Conservation (phyloP, 2,797 vertebrate species). For the Nothura maculosa region DNA sequence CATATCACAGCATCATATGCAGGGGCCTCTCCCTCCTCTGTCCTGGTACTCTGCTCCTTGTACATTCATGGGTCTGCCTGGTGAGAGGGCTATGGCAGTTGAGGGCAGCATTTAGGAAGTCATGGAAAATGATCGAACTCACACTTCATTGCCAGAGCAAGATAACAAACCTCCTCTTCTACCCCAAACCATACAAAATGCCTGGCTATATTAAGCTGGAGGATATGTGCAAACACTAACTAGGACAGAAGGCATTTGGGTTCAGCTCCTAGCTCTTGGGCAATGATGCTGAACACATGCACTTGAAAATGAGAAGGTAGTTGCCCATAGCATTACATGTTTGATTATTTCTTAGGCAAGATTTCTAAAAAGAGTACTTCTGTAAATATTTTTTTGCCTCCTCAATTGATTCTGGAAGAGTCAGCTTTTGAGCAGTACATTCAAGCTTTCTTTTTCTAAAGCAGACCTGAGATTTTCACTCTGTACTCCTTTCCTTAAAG, state of each 20-base stretch:
- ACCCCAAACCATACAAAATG: accelerated
- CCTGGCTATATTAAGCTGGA: neutral
- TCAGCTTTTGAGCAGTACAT: neutral
- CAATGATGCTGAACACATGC: neutral
- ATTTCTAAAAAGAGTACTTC: neutral
- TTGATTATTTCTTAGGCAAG: neutral
- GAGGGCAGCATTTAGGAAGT: neutral
- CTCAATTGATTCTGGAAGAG: neutral
- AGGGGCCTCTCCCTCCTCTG: neutral
- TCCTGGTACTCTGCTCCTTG: neutral
- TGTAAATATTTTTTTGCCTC: neutral
- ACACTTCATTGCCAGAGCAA: neutral
- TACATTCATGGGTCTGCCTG: accelerated
- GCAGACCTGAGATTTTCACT: neutral
- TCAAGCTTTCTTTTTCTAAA: neutral
- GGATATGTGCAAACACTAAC: neutral
- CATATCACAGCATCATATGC: accelerated
- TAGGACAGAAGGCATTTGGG: neutral
- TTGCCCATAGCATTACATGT: neutral
- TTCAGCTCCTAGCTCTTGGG: neutral
- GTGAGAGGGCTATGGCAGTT: neutral
- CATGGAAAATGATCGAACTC: neutral
- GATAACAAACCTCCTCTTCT: neutral
- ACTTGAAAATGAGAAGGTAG: neutral
- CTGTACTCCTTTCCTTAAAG: neutral